Conservation (phyloP, 1,140 invertebrate genomes). For the Drosophila lacertosa region DNA sequence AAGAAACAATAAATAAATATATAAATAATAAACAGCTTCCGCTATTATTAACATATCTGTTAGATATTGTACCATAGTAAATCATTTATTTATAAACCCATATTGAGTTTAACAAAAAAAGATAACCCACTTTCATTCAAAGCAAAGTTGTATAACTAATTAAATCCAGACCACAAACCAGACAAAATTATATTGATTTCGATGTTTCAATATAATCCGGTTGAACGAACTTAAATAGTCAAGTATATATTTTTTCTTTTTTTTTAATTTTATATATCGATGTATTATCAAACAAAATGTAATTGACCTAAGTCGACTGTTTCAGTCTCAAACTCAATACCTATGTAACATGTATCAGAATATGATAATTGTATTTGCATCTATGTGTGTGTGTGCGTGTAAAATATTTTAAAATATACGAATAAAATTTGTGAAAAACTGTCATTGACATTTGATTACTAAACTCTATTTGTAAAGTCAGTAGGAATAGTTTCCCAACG, state of each 20-base stretch:
- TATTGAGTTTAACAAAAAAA: neutral
- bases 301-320: neutral
- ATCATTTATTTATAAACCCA: constrained; percentile 3
- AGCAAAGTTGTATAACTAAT: neutral
- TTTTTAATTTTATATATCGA: neutral
- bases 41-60: constrained; percentile 33
- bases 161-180: neutral
- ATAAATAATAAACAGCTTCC: constrained; percentile 23
- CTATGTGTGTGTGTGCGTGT: constrained; percentile 70
- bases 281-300: constrained; percentile 9
- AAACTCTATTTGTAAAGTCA: no score
- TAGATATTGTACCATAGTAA: constrained; percentile 19
- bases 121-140: neutral
- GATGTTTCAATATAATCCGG: neutral
- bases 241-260: neutral
- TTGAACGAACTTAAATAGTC: neutral
- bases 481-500: no score
- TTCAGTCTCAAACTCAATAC: constrained; percentile 2
- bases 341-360: constrained; percentile 43
- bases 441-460: no score
- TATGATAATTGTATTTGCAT: constrained; percentile 57
- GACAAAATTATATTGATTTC: neutral
- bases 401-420: constrained; percentile 71
- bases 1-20: constrained; percentile 12
- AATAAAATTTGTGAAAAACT: constrained; percentile 53